Percentiles rank a stretch among this genome's conserved stretches.
Conservation (phyloP, 2,113 vertebrate genomes). For the Pao palembangensis region DNA sequence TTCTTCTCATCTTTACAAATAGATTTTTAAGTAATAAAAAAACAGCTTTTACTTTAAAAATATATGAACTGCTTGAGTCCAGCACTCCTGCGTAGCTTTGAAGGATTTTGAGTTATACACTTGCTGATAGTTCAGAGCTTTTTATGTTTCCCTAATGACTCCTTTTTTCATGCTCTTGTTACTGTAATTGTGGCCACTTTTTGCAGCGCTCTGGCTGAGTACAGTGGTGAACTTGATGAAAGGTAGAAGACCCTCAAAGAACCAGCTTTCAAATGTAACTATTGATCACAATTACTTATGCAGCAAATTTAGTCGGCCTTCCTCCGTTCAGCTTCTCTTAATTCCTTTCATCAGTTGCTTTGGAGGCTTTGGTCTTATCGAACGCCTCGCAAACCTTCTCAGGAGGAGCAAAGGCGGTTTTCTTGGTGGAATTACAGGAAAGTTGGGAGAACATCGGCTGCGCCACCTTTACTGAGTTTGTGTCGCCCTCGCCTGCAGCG, state of each 20-base stretch:
- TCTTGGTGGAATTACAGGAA: constrained; percentile 23
- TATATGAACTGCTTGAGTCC: too few relatives aligned
- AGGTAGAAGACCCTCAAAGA: constrained; percentile 32
- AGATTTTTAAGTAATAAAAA: too few relatives aligned
- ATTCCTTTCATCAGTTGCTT: constrained; percentile 52
- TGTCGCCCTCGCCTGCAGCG: not conserved
- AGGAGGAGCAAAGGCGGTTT: not conserved
- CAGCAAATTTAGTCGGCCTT: constrained; percentile 39
- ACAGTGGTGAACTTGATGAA: constrained; percentile 41
- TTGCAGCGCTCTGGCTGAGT: constrained; percentile 9
- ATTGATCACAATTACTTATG: constrained; percentile 62
- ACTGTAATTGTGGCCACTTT: constrained; percentile 3
- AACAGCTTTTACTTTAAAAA: too few relatives aligned
- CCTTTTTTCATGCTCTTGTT: not conserved
- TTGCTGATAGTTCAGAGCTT: too few relatives aligned
- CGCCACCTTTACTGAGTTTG: not conserved
- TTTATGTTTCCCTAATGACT: too few relatives aligned
- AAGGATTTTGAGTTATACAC: not conserved
- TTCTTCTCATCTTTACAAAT: too few relatives aligned
- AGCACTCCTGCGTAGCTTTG: too few relatives aligned
- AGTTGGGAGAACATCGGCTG: not conserved
- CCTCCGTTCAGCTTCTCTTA: constrained; percentile 28
- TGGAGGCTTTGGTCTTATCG: constrained; percentile 37
- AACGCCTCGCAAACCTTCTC: constrained; percentile 16
- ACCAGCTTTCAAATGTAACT: constrained; percentile 53